Conservation (phyloP, 1,140 invertebrate species). For the Solen grandis region DNA sequence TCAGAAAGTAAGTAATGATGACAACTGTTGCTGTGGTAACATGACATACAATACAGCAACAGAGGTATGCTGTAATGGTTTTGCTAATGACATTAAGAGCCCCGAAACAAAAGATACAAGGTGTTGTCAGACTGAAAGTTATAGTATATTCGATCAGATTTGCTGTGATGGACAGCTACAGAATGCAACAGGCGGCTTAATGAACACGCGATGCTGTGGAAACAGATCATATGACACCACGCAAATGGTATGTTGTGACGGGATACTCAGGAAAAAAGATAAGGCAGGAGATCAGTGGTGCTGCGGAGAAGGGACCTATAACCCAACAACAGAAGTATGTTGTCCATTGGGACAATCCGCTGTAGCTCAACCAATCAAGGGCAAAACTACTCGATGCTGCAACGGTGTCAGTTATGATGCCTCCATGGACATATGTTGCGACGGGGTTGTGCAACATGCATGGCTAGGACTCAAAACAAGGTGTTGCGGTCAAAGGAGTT, state of each 20-base stretch:
- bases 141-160: conserved; percentile 28
- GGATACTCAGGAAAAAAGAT: conserved; percentile 33
- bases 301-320: conserved; percentile 43
- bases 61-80: conserved; percentile 40
- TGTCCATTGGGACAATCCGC: conserved; percentile 22
- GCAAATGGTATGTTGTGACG: conserved; percentile 45
- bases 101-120: conserved; percentile 40
- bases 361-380: conserved; percentile 25
- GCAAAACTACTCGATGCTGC: conserved; percentile 43
- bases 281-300: conserved; percentile 42
- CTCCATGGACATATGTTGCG: conserved; percentile 47
- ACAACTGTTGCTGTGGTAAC: conserved; percentile 55
- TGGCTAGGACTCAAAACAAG: conserved; percentile 43
- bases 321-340: conserved; percentile 42
- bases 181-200: conserved; percentile 33
- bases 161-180: conserved; percentile 44
- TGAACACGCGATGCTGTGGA: conserved; percentile 42
- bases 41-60: conserved; percentile 32
- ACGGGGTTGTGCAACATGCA: conserved; percentile 49
- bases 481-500: conserved; percentile 46
- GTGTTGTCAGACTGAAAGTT: conserved; percentile 44
- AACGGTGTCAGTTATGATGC: conserved; percentile 34
- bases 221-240: conserved; percentile 28
- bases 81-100: conserved; percentile 4
- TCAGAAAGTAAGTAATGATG: conserved; percentile 41